Percentiles rank a stretch among this genome's conserved stretches.
Evolutionary conservation across 2,113 vertebrate species (phyloP).

Genomic region (Limnothrissa miodon): DNA sequence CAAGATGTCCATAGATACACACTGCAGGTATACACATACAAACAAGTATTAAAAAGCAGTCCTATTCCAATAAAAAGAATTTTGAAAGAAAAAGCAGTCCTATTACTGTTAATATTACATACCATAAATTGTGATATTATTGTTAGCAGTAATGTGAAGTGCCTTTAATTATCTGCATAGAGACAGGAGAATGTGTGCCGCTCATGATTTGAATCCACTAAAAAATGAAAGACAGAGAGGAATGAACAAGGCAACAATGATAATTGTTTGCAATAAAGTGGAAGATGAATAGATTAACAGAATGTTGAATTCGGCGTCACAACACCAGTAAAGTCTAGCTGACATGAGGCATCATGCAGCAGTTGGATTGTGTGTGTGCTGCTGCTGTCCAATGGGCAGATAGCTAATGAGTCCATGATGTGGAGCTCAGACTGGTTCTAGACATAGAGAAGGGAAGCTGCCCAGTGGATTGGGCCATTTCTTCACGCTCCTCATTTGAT

Average conservation of each 20-base stretch:
- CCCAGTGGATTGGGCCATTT: constrained; percentile 51
- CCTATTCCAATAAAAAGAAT: no score
- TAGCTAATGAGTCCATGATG: constrained; percentile 60
- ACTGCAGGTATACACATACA: not conserved
- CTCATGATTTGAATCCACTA: not conserved
- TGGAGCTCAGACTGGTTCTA: constrained; percentile 61
- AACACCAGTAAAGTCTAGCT: not conserved
- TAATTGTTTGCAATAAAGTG: not conserved
- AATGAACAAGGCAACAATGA: not conserved
- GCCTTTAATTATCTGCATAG: not conserved
- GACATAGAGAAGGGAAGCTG: constrained; percentile 47
- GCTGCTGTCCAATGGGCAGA: constrained; percentile 46
- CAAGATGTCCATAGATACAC: no score
- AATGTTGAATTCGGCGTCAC: constrained; percentile 2
- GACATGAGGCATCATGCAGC: not conserved
- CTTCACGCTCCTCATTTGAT: constrained; percentile 29
- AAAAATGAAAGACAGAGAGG: not conserved
- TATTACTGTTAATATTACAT: not conserved
- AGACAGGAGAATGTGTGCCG: not conserved
- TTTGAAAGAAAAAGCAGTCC: not conserved
- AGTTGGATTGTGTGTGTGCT: constrained; percentile 27
- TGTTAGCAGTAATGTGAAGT: not conserved
- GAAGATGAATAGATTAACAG: not conserved
- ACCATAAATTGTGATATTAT: not conserved
- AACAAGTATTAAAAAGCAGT: not conserved